Evolutionary conservation across 2,113 vertebrate genomes (phyloP), one percentile per base, ranked within the genome.

Genomic region (Lophochroa leadbeateri): DNA sequence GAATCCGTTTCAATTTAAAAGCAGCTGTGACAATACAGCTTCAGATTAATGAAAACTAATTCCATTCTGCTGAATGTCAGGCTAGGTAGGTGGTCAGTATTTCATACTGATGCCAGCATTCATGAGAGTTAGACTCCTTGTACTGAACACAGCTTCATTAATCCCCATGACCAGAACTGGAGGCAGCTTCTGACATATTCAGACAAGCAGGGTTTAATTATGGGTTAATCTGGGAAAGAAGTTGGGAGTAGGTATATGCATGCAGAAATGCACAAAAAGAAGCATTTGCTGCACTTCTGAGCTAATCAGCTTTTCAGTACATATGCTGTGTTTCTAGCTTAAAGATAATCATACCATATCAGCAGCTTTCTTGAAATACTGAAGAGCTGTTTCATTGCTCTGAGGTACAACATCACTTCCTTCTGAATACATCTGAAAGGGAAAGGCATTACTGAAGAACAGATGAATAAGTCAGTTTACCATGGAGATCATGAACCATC

Each of bases 291-390:
- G 39, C 13, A 58, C n/a, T 82, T 92, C 20, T 20, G 13, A 82
- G 52, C 19, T 65, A n/a, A 88, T 53, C 15, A 74, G n/a, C 29
- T 61, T 64, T 57, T 60, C 13, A 43, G 10, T 15, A 31, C 17
- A 63, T 4, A 28, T 58, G 35, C 7, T 53, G 17, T 39, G 86
- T 82, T 39, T 89, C 41, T 55, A 70, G 46, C 6, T 74, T 44
- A 79, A 6, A 75, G 61, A 55, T 52, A 39, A 71, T 15, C 98
- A 96, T 97, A 99, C 99, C 98, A 99, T 98, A 94, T 99, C 99
- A 43, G 99, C 99, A 75, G 99, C 99, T 97, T 99, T 99, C 96
- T 99, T 99, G 92, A 99, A 99, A 97, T 99, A 99, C 93, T 99
- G 98, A 92, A 99, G 98, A 9, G 99, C 99, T 2, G 99, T 99